A percentile compares a stretch with the other conserved stretches of the same genome.
phyloP scores from a whole-genome alignment of 1,140 invertebrate species.

The Lordiphosa collinella region DNA sequence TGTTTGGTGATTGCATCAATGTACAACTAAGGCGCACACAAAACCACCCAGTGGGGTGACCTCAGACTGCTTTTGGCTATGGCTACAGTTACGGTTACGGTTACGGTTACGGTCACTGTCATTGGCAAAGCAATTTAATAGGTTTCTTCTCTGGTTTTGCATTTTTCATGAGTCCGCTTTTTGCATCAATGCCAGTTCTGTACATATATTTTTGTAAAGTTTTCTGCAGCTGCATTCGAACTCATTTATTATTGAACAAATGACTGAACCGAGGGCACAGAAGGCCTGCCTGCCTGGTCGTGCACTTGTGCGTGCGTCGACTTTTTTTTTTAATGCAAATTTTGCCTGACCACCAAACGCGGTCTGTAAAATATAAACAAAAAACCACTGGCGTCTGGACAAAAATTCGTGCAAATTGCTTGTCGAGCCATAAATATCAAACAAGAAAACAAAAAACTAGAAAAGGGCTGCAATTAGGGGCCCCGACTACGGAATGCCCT shows the following conservation, averaged over 20 bases:
- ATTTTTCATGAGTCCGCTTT: conserved; percentile 36
- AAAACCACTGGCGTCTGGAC: conserved; percentile 2
- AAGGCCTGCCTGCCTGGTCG: not conserved
- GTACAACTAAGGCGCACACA: not conserved
- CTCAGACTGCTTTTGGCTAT: conserved; percentile 13
- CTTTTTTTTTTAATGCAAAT: conserved; percentile 49
- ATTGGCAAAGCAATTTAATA: conserved; percentile 50
- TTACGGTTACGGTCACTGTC: conserved; percentile 39
- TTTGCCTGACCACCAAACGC: conserved; percentile 41
- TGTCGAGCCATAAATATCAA: conserved; percentile 32
- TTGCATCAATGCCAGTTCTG: conserved; percentile 40
- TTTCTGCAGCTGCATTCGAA: conserved; percentile 15
- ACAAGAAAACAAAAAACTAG: not conserved
- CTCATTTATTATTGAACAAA: conserved; percentile 48
- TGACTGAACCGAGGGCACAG: conserved; percentile 14
- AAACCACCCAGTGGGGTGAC: conserved; percentile 13
- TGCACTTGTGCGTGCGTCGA: conserved; percentile 28
- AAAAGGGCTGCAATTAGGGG: too few species aligned
- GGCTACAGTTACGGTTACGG: conserved; percentile 11
- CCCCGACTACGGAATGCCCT: not conserved
- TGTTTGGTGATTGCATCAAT: conserved; percentile 9
- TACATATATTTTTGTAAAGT: conserved; percentile 36
- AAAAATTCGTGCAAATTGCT: conserved; percentile 46
- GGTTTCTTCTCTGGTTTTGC: conserved; percentile 23
- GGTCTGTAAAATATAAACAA: conserved; percentile 28